Base-by-base conservation (phyloP, 2,888 invertebrate species). In the Drosophila multiciliata region DNA sequence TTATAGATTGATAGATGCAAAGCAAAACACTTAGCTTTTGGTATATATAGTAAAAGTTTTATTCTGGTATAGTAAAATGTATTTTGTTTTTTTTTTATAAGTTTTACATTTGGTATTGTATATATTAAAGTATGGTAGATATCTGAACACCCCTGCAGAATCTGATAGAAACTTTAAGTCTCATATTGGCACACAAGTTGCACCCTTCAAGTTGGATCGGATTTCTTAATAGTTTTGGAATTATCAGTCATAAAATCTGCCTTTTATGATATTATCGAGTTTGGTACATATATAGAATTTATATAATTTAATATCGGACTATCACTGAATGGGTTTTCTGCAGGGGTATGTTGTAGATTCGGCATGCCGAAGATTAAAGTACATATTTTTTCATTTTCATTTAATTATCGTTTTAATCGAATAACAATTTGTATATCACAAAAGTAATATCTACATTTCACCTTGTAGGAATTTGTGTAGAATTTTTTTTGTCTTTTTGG, bases 401-500 rank as follows among this genome's bases (percentile, higher is more conserved):
- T 80, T 70, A 75, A 72, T 76, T 81, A 83, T 86, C 75, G 68
- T 78, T 75, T 72, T 83, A 73, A 70, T 81, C 67, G 70, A 82
- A 80, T 80, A 80, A 80, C 77, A 80, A 78, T 75, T 90, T 89
- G 89, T 83, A 89, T 87, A 87, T 87, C 87, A 87, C 87, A 87
- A 87, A 87, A 87, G 90, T 87, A 89, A 87, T 87, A 89, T 90
- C 87, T 87, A 87, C 90, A 87, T 87, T 87, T 87, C 89, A 87
- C 86, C 86, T 87, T 90, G 60, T 75, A 87, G 86, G 90, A 88
- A 75, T 80, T 82, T 83, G 86, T 85, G 90, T 87, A 82, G 90
- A 75, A 69, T 53, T 75, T 81, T 75, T 78, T 79, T 54, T 78
- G 20, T 45, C 23, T 45, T 45, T 45, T 20, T 45, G 12, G 3